phyloP scores from a whole-genome alignment of 2,113 vertebrate species.

The Tylochromis polylepis region DNA sequence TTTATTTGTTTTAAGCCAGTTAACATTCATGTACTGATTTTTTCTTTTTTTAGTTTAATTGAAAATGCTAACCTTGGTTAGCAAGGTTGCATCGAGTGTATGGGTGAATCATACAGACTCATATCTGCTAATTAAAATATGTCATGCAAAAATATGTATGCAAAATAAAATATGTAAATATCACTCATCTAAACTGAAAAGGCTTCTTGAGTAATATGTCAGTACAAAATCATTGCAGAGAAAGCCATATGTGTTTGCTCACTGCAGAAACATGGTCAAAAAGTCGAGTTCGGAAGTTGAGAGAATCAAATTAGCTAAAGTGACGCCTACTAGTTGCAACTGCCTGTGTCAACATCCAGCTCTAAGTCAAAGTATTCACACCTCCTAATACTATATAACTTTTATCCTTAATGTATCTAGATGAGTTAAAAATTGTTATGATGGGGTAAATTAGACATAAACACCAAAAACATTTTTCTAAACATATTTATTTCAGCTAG shows the following conservation, averaged over 20 bases:
- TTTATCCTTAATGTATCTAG: background rate
- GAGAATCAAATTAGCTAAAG: background rate
- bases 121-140: background rate
- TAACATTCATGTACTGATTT: background rate
- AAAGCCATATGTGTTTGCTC: background rate
- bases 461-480: background rate
- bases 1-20: background rate
- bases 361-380: background rate
- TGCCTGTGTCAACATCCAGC: too few species aligned
- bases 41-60: rapidly evolving
- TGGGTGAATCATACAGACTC: background rate
- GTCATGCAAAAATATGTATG: too few species aligned
- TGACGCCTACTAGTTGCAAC: background rate
- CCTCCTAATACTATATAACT: background rate
- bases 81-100: background rate
- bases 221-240: background rate
- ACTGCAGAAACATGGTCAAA: background rate
- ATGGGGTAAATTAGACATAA: background rate
- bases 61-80: background rate
- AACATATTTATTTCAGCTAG: background rate
- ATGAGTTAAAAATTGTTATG: background rate
- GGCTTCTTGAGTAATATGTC: background rate
- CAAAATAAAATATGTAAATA: background rate
- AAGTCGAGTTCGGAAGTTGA: background rate
- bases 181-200: background rate